phyloP scores from a whole-genome alignment of 35 echinoderm and acorn worm species.

The Chiridota heheva region DNA sequence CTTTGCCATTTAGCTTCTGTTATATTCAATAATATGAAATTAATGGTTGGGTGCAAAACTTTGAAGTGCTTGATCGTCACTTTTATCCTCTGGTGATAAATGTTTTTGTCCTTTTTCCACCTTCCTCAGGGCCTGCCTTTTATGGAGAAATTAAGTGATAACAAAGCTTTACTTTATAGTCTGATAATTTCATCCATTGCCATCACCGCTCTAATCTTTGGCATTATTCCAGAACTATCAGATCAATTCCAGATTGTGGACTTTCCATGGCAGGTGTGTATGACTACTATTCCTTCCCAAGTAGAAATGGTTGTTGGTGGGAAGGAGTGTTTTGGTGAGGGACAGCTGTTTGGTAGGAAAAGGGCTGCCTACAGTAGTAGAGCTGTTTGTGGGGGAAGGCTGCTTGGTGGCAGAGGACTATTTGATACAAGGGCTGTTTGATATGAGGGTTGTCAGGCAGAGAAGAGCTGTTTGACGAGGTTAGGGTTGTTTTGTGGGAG shows the following conservation, averaged over 20 bases:
- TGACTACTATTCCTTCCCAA: background rate
- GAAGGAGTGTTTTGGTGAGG: background rate
- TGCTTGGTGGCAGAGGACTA: background rate
- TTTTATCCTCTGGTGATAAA: background rate
- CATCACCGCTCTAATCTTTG: constrained; percentile 61
- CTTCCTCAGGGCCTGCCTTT: constrained; percentile 85
- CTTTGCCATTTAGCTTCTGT: no score
- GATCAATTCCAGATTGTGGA: constrained; percentile 93
- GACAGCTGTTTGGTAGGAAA: background rate
- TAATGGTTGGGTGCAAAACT: background rate
- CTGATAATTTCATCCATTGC: constrained; percentile 61
- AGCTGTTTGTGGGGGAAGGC: background rate
- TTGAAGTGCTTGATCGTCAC: background rate
- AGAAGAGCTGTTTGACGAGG: no score
- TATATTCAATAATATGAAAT: no score
- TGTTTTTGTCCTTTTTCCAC: constrained; percentile 9
- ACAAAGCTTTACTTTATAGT: constrained; percentile 92
- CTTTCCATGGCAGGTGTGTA: constrained; percentile 78
- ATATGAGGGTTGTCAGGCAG: background rate
- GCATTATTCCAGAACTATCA: constrained; percentile 76
- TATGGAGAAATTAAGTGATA: constrained; percentile 90
- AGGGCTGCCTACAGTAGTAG: background rate
- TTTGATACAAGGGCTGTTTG: background rate
- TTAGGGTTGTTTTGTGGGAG: no score
- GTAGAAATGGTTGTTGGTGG: background rate